Evolutionary conservation across 2,888 invertebrate species (phyloP), one percentile per base, ranked within the genome.

Genomic region (Oscheius sp.): DNA sequence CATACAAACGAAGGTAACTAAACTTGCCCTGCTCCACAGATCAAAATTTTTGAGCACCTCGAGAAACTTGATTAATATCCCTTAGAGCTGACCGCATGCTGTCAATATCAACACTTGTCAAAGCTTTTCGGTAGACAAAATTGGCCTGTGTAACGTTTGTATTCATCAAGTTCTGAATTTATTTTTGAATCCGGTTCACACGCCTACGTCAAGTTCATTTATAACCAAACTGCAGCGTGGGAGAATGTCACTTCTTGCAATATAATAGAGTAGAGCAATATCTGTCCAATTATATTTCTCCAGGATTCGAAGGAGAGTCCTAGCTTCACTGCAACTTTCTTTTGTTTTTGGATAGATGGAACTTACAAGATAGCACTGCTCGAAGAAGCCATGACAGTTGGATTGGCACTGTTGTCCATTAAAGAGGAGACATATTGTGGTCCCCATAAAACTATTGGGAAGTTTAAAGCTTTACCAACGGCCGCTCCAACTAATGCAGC

Each of bases 191-290:
- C 9, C 35, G 35, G n/a, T n/a, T n/a, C n/a, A 18, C 3, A 23
- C n/a, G 7, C 66, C 21, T 23, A 70, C 70, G 13, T 70, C 70
- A 7, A 70, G 23, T 27, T 70, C 59, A 59, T 46, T 49, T 12
- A 70, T 27, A 29, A 70, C 29, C 1, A 70, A 23, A 27, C 25
- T 43, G 23, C 68, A 72, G 23, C 72, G n/a, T 7, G 80, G 80
- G 35, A 80, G 72, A 46, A 76, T 16, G 56, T 76, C 75, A 1
- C 72, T 63, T 41, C 78, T 29, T 2, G 78, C 58, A 7, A 77
- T 73, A 27, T 80, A 78, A 71, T 82, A 85, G 18, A 85, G 64
- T 46, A 84, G 55, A n/a, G 84, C 80, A 23, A 85, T 81, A 64
- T 85, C 84, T 9, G 73, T 77, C 85, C 85, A 85, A 35, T 78